Base-by-base conservation (phyloP, 1,140 invertebrate genomes). In the Popillia japonica region DNA sequence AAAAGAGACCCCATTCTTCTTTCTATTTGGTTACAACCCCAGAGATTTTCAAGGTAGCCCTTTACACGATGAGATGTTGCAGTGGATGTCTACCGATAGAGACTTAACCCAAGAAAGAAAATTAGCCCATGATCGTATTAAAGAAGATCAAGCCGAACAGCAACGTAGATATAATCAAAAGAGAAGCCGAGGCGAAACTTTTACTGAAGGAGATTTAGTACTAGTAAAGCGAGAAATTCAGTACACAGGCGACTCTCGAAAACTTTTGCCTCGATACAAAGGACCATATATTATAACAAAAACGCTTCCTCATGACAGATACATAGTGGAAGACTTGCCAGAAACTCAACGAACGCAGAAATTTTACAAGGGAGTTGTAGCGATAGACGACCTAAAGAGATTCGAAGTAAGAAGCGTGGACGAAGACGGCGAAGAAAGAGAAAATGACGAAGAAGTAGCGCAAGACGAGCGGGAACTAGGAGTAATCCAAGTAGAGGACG, bases 41-140 rank as follows among this genome's bases (percentile, higher is more conserved):
- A 59, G 55, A 59, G 55, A 59, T n/a, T 20, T 59, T 6, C 55
- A 59, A n/a, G 55, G 55, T 42, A 42, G 41, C n/a, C n/a, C n/a
- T n/a, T n/a, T n/a, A n/a, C n/a, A n/a, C 41, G 41, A 42, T 42
- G 10, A 59, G n/a, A 59, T 59, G 11, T 14, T n/a, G 11, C 17
- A 59, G 55, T n/a, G n/a, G 55, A 6, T 20, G 6, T 59, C 41
- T 42, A 6, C 10, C 6, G n/a, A n/a, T n/a, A 59, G 6, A 59
- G 55, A 59, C n/a, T n/a, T 59, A 14, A 59, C 3, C 6, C 55
- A 59, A 20, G n/a, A 59, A 59, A 59, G 55, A n/a, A 6, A 59
- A 14, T 7, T 20, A 59, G 55, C 55, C n/a, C 4, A n/a, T n/a
- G 55, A 59, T 7, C 55, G 55, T 7, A 6, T 59, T n/a, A 14